Base-by-base conservation (phyloP, 1,140 invertebrate species). In the Drosophila asahinai region DNA sequence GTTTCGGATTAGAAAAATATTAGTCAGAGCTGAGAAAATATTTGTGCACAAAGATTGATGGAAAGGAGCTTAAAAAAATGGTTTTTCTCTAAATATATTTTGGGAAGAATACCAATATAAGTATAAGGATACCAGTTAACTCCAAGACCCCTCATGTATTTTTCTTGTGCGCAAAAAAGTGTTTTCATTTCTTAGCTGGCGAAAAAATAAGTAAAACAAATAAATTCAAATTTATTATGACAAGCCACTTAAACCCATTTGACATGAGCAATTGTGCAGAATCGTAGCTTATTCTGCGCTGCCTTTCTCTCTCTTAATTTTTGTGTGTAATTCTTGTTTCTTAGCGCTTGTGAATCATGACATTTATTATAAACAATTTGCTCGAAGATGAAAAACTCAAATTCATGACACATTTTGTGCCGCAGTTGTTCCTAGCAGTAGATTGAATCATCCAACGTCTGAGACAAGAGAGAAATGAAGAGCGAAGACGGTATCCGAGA, bases 311-410 rank as follows among this genome's bases (percentile, higher is more conserved):
- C 45, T 47, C 54, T 61, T 40, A 25, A 43, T 49, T 51, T 71
- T 52, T 17, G 27, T 27, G 38, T 30, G 43, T 43, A 60, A 73
- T 72, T 73, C 36, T 27, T 25, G 40, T 30, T 49, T 54, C 19
- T 55, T n/a, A 17, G 57, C 60, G 22, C 40, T 40, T 65, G 60
- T 86, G 83, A 86, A 77, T 86, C 83, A 86, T 55, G 54, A 47
- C 66, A 89, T 86, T 89, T 83, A 86, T 83, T 87, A 83, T 80
- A 79, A 86, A 86, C 76, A 87, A 87, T 87, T 83, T 77, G 62
- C 61, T 45, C 6, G 12, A 61, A 73, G 47, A 62, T 54, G 64
- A 72, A 71, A 58, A 77, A 59, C 47, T 72, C 38, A 59, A 80
- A 61, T 27, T 60, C 57, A 89, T 86, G 84, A 86, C 83, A 86